These are phyloP conservation scores for Onthophagus taurus DNA, from an alignment of 1,140 invertebrate genomes.

Conservation along the genomic window DNA sequence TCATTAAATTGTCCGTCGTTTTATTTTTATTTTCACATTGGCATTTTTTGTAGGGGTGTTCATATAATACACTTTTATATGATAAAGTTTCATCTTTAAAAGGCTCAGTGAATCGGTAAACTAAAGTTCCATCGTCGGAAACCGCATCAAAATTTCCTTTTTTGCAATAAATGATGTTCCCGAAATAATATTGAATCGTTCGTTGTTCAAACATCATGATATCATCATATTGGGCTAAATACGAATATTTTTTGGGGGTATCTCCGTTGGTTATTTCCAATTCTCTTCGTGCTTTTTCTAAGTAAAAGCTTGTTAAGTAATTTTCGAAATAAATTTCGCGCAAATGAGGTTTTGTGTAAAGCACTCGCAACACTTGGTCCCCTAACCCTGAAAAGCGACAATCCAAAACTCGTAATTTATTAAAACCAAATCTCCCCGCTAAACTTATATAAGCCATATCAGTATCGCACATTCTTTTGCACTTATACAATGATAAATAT, in stretches of 20 bases:
- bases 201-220: neutral
- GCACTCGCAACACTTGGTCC: constrained; percentile 19
- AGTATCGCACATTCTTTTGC: constrained; percentile 23
- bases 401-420: constrained; percentile 28
- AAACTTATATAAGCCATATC: constrained; percentile 25
- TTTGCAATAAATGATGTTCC: neutral
- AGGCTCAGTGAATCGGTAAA: neutral
- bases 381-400: constrained; percentile 25
- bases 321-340: constrained; percentile 25
- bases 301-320: constrained; percentile 12
- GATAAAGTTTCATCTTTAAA: neutral
- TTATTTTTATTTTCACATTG: constrained; percentile 21
- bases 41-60: constrained; percentile 25
- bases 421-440: constrained; percentile 24
- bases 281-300: constrained; percentile 5
- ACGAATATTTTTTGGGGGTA: neutral
- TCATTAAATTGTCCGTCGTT: neutral
- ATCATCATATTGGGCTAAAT: constrained; percentile 13
- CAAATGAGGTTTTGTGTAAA: constrained; percentile 15
- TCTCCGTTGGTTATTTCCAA: constrained; percentile 2
- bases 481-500: constrained; percentile 29
- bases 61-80: constrained; percentile 23
- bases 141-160: neutral
- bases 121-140: neutral
- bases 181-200: neutral